These are phyloP conservation scores for Hydractinia echinata DNA, from an alignment of 30 jellyfish, hydroid and myxozoan genomes.

Conservation along the genomic window DNA sequence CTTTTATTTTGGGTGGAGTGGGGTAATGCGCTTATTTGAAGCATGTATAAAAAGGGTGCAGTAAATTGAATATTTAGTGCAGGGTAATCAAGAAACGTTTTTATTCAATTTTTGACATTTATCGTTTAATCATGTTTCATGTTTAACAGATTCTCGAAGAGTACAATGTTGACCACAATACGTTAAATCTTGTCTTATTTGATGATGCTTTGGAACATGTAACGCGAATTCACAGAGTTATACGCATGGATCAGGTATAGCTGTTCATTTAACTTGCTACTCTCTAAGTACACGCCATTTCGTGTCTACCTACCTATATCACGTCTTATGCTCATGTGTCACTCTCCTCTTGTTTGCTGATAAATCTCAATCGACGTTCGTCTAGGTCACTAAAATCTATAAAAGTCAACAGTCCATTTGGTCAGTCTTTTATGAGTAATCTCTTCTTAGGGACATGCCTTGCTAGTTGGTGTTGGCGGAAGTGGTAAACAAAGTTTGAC, in stretches of 20 bases:
- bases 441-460: slow-evolving; percentile 63
- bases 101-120: background rate
- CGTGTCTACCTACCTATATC: background rate
- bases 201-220: slow-evolving; percentile 98
- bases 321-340: background rate
- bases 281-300: background rate
- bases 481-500: slow-evolving; percentile 96
- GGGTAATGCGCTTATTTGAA: too few species aligned
- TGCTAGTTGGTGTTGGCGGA: slow-evolving; percentile 98
- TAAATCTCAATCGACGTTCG: background rate
- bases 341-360: background rate
- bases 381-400: too few species aligned
- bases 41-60: too few species aligned
- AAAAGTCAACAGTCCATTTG: too few species aligned
- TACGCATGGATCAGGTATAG: slow-evolving; percentile 88
- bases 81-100: too few species aligned
- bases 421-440: too few species aligned
- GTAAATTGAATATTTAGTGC: too few species aligned
- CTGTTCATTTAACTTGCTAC: background rate
- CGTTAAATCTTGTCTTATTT: slow-evolving; percentile 84
- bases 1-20: too few species aligned
- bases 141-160: slow-evolving; percentile 85
- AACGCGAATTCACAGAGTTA: slow-evolving; percentile 92
- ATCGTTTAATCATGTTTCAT: background rate
- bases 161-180: slow-evolving; percentile 64